Base-by-base conservation (phyloP, 2,113 vertebrate species). In the Azemiops feae region DNA sequence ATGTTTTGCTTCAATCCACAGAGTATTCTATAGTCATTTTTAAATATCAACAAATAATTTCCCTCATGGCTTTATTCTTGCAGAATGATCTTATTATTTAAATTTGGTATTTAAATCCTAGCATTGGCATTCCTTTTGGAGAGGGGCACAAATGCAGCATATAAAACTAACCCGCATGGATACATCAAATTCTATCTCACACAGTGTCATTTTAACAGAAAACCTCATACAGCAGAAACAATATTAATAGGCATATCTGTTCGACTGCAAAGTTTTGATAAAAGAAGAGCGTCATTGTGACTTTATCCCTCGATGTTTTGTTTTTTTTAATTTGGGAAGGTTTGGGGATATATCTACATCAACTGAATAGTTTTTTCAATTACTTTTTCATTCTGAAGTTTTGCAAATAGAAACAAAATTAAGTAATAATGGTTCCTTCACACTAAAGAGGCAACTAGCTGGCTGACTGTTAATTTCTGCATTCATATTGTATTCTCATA, bases 321-420 rank as follows among this genome's bases (percentile, higher is more conserved):
- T 92, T 30, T 85, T 85, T 27, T 57, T 3, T 18, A 12, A 69
- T 69, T 34, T 89, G 30, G 27, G 1, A 34, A 14, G 5, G 89
- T 45, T 11, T 27, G 74, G 22, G 7, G 74, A 27, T 18, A 52
- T 54, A 69, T 25, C 74, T 0, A 0, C 5, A 50, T 20, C 30
- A 53, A 45, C 3, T 18, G 39, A 30, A 2, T 47, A 85, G n/a
- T 81, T 91, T 53, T 50, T 60, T 18, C 16, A 45, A 53, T 12
- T 88, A 85, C 16, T 74, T 34, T 45, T 74, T 92, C 47, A 90
- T 20, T 14, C n/a, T 57, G 9, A 92, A 34, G 10, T 88, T 87
- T 64, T 87, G 14, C 69, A 69, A 94, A 69, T 5, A 94, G 74
- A 50, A n/a, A 50, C 88, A 87, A 5, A 20, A 88, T 69, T 92